Base-by-base conservation (phyloP, 2,888 invertebrate species). In the Sesia apiformis region DNA sequence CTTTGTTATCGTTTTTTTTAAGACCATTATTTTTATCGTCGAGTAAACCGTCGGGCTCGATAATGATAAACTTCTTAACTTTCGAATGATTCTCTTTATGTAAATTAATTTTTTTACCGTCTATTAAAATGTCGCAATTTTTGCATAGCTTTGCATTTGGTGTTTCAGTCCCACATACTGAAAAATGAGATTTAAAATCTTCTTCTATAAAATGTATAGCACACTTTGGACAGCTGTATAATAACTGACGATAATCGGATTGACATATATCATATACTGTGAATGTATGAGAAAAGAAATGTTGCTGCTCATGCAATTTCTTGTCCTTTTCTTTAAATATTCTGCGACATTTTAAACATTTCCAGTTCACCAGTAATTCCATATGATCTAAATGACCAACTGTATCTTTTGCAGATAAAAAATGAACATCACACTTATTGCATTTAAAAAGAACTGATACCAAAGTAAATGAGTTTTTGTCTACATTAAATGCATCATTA, bases 181-280 rank as follows among this genome's bases (percentile, higher is more conserved):
- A 38, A 60, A 62, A 69, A 60, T 85, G 84, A 49, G 60, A 51
- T 7, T 70, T 58, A 61, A 74, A 76, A 55, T 61, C 67, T 39
- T 67, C 62, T 68, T 81, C 78, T 55, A 61, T 65, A 56, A 77
- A 83, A 66, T 82, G 76, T 38, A 77, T 67, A 40, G 68, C 59
- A 64, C 84, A 84, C 57, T 72, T 76, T 3, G 70, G 60, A 66
- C 84, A 84, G 60, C 72, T 75, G 56, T 71, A 81, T 56, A 84
- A 64, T 54, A 78, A 57, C 56, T 64, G 63, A 42, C 57, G 57
- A 4, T 65, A 55, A 53, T 63, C 63, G 50, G 60, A 52, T 56
- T 71, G 67, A 57, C 56, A 58, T 49, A 82, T 58, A 54, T 70
- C 66, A 52, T 72, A 62, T 5, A 75, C 69, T 55, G 57, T 70